phyloP scores from a whole-genome alignment of 53 echinoderm and acorn worm species.

The Holothuria leucospilota region DNA sequence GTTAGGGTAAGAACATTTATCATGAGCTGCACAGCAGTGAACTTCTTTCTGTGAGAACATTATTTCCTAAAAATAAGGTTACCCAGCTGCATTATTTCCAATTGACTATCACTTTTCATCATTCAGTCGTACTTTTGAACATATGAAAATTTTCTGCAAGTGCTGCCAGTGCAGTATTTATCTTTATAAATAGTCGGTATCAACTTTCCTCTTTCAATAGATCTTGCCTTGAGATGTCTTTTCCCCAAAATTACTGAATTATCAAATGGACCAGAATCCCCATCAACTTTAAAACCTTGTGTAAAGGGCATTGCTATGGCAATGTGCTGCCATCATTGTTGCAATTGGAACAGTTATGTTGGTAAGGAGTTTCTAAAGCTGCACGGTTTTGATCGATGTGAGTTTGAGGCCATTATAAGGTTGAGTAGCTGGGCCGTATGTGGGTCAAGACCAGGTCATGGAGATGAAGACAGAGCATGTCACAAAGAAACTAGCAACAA shows the following conservation, averaged over 20 bases:
- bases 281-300: background rate
- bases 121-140: no score
- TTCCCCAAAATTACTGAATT: background rate
- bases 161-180: no score
- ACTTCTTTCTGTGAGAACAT: no score
- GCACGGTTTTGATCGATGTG: conserved; percentile 44
- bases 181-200: no score
- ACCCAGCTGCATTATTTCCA: no score
- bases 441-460: conserved; percentile 43
- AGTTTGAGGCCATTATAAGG: conserved; percentile 57
- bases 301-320: conserved; percentile 68
- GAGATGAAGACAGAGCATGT: background rate
- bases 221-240: conserved; percentile 34
- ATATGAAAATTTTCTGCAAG: no score
- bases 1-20: no score
- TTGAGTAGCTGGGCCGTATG: conserved; percentile 75
- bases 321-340: conserved; percentile 76
- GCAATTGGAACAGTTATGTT: conserved; percentile 68
- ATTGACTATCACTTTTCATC: no score
- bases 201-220: background rate
- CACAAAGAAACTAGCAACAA: background rate
- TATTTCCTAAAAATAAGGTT: no score
- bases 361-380: conserved; percentile 63
- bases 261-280: background rate
- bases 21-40: no score